Percentiles rank a stretch among this genome's conserved stretches.
phyloP scores from a whole-genome alignment of 2,113 vertebrate genomes.

The Diphyllodes magnificus region DNA sequence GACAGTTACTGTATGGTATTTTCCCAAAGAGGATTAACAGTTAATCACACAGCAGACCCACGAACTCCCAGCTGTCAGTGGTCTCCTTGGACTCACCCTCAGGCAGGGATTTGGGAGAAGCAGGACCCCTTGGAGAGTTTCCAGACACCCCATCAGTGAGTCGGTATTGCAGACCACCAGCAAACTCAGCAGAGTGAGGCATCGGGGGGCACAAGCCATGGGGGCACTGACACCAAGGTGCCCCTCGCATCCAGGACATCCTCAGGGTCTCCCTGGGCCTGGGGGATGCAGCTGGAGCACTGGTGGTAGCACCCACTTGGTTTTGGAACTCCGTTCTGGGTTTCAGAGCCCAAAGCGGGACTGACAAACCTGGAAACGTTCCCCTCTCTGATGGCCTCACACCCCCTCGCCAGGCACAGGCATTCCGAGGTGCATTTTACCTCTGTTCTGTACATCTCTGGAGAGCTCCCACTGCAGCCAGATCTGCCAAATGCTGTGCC shows the following conservation, averaged over 20 bases:
- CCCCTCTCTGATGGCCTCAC: neutral
- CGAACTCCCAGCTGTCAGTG: neutral
- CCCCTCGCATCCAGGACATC: neutral
- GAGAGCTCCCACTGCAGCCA: neutral
- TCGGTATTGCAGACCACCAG: neutral
- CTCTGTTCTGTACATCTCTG: neutral
- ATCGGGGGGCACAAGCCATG: rapidly evolving
- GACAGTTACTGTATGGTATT: rapidly evolving
- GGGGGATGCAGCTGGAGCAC: rapidly evolving
- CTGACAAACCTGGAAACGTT: rapidly evolving
- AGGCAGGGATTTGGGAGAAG: rapidly evolving
- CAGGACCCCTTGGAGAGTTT: neutral
- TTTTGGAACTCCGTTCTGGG: neutral
- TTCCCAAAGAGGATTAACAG: neutral
- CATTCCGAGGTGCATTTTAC: neutral
- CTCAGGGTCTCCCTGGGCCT: rapidly evolving
- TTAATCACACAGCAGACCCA: neutral
- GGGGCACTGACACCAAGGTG: neutral
- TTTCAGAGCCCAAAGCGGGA: neutral
- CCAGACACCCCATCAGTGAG: rapidly evolving
- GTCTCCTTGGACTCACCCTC: neutral
- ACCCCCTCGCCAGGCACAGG: neutral
- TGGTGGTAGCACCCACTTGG: neutral
- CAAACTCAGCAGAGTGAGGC: neutral
- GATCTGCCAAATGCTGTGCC: rapidly evolving